Base-by-base conservation (phyloP, 2,888 invertebrate species). In the Drosophila recens region DNA sequence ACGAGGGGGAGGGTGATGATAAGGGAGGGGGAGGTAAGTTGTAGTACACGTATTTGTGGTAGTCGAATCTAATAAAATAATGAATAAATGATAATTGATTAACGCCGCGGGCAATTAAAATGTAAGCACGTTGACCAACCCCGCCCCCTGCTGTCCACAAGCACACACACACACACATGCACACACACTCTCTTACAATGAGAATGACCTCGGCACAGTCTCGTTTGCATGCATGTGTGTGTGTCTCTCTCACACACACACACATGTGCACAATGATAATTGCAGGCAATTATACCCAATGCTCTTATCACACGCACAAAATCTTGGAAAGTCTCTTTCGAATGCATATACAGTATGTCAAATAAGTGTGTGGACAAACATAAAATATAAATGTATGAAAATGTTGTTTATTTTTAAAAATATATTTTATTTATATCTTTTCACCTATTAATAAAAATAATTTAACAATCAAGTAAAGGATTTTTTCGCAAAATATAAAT, bases 71-170 rank as follows among this genome's bases (percentile, higher is more conserved):
- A 88, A 88, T 84, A 84, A 87, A 84, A 77, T 76, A 80, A 89
- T 89, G 86, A 82, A 86, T 83, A 78, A 90, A 84, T 87, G 83
- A 88, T 90, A 89, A 90, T 89, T 89, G 89, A 89, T 90, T 90
- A 90, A 80, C 80, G 80, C 82, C 83, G 84, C 67, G 59, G 64
- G 69, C 78, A 90, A 90, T 90, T 90, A 90, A 90, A 87, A 73
- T 66, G 68, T 76, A 70, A 83, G 80, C 87, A 65, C 64, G 61
- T 59, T 62, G 59, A 23, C 58, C 38, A 36, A 27, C 27, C 4
- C 56, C 34, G 20, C 13, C 6, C 30, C 33, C 49, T 61, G 42
- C 64, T 15, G 51, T 54, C 46, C 43, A 45, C 34, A 48, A 51
- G n/a, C n/a, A n/a, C n/a, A 54, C 23, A 34, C 33, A 58, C 48